Conservation (phyloP, 1,140 invertebrate genomes). For the Microplitis demolitor region DNA sequence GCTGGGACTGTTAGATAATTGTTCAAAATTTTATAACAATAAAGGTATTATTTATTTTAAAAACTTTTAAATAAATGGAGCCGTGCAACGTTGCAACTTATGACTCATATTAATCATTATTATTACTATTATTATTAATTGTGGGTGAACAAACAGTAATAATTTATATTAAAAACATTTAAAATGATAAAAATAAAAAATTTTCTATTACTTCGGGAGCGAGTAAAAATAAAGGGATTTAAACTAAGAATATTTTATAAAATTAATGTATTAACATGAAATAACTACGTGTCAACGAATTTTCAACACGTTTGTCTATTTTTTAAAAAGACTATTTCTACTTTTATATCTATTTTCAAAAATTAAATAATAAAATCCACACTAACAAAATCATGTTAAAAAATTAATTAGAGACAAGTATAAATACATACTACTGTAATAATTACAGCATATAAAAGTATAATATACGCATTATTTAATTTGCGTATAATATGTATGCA, state of each 20-base stretch:
- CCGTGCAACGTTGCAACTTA: slow-evolving; percentile 14
- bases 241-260: not conserved
- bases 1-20: not conserved
- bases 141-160: not conserved
- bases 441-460: not conserved
- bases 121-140: not conserved
- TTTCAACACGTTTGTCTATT: not conserved
- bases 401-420: slow-evolving; percentile 2
- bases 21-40: too few relatives aligned
- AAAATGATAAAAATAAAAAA: not conserved
- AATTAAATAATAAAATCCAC: not conserved
- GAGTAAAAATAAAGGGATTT: not conserved
- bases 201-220: not conserved
- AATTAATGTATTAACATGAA: not conserved
- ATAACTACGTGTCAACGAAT: not conserved
- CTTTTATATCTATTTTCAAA: not conserved
- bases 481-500: slow-evolving; percentile 4
- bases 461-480: not conserved
- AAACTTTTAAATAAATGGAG: not conserved
- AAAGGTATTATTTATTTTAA: not conserved
- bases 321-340: not conserved
- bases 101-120: not conserved
- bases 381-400: not conserved
- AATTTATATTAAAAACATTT: not conserved
- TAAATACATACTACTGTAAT: not conserved